A percentile compares a stretch with the other conserved stretches of the same genome.
phyloP scores from a whole-genome alignment of 2,888 invertebrate species.

The Scotopteryx bipunctaria region DNA sequence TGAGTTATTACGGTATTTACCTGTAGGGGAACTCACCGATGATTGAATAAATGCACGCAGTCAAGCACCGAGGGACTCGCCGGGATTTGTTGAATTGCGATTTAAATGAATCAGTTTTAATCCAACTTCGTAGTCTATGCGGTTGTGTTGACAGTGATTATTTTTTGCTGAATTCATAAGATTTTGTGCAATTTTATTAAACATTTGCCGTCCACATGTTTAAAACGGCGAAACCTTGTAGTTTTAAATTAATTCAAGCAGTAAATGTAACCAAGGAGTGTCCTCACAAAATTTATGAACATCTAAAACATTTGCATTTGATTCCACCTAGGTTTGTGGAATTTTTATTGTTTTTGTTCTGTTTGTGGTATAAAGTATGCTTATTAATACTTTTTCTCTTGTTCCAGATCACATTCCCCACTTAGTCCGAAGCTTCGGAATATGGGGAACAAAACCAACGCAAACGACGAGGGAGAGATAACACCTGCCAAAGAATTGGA shows the following conservation, averaged over 20 bases:
- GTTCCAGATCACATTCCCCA: slow-evolving; percentile 84
- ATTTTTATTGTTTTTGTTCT: not conserved
- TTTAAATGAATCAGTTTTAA: slow-evolving; percentile 23
- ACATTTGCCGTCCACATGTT: slow-evolving; percentile 4
- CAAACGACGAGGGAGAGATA: slow-evolving; percentile 83
- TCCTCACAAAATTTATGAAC: slow-evolving; percentile 19
- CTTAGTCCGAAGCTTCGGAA: slow-evolving; percentile 84
- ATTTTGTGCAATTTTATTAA: not conserved
- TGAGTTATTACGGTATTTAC: slow-evolving; percentile 23
- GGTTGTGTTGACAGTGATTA: slow-evolving; percentile 1
- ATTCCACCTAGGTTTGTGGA: slow-evolving; percentile 18
- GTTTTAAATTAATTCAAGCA: not conserved
- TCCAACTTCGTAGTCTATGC: slow-evolving; percentile 1
- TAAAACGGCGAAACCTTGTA: slow-evolving; percentile 12
- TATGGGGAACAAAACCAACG: slow-evolving; percentile 76
- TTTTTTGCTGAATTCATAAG: not conserved
- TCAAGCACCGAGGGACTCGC: slow-evolving; percentile 16
- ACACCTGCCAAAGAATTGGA: slow-evolving; percentile 89
- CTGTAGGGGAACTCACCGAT: slow-evolving; percentile 32
- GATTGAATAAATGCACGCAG: slow-evolving; percentile 34
- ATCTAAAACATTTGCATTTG: slow-evolving; percentile 21
- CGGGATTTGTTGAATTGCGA: slow-evolving; percentile 10
- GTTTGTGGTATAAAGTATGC: not conserved
- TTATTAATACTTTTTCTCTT: slow-evolving; percentile 8
- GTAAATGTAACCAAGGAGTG: slow-evolving; percentile 6